Base-by-base conservation (phyloP, 1,140 invertebrate genomes). In the Panagrolaimus sp. region DNA sequence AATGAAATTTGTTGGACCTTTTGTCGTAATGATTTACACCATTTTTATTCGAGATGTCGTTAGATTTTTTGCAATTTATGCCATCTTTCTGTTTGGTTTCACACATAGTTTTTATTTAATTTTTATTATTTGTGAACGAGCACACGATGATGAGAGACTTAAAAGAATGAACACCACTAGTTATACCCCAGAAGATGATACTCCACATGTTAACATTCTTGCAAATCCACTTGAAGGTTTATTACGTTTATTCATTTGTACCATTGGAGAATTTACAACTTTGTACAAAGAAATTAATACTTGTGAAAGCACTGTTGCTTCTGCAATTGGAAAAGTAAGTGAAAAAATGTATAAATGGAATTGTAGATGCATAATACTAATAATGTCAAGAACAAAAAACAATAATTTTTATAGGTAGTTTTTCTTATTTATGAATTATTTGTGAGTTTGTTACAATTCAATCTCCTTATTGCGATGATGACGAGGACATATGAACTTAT, bases 391-490 rank as follows among this genome's bases (percentile, higher is more conserved):
- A 64, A 14, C 28, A 17, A 43, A 8, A 38, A 38, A 38, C 10
- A 43, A 24, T 8, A 17, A 15, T 6, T 32, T 8, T 87, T 82
- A 72, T 84, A 94, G 91, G 85, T 92, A 28, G 85, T 95, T 26
- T 97, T 96, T 85, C 90, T 96, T n/a, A 86, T 96, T 1, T 98
- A 94, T 85, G 96, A 97, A 92, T 91, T 90, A 64, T 91, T 97
- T 78, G 94, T 97, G 21, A 91, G 92, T 0, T 90, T 98, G 74
- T 85, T 98, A 10, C 85, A 98, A 67, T 91, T 98, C n/a, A 98
- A 98, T 87, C 94, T 98, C 92, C 87, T 98, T 81, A 98, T 98
- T 79, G 95, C 95, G 76, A 98, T 98, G 94, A 97, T 98, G 94
- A 95, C 94, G 1, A 96, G 97, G 83, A 98, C 95, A 24, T 98